These are phyloP conservation scores for Arothron firmamentum DNA, from an alignment of 2,113 vertebrate genomes.

Conservation along the genomic window DNA sequence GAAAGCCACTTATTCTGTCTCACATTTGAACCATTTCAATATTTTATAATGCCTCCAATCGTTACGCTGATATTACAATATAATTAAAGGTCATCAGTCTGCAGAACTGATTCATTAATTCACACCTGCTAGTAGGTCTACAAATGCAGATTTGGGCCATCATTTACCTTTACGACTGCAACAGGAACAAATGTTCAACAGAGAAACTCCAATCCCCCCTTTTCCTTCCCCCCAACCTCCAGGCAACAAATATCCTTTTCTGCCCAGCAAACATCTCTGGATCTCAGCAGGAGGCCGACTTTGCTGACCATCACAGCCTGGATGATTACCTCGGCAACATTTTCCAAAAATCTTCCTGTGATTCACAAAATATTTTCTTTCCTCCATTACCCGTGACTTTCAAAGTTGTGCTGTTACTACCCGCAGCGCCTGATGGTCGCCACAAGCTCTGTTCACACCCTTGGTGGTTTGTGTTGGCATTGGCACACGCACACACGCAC, in stretches of 20 bases:
- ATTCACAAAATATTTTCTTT: constrained; percentile 46
- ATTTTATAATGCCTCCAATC: not conserved
- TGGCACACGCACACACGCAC: not conserved
- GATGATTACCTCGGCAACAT: constrained; percentile 53
- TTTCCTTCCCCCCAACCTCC: constrained; percentile 7
- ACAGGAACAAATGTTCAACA: constrained; percentile 42
- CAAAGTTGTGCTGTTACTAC: constrained; percentile 43
- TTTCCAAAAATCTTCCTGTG: constrained; percentile 41
- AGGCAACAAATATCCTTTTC: constrained; percentile 32
- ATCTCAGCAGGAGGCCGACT: constrained; percentile 50
- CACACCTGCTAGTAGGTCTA: constrained; percentile 15
- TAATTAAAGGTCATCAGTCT: not conserved
- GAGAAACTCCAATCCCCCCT: constrained; percentile 8
- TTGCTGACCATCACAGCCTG: constrained; percentile 55
- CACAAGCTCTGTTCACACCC: constrained; percentile 4
- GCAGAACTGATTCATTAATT: constrained; percentile 24
- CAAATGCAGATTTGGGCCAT: constrained; percentile 32
- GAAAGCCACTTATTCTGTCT: not conserved
- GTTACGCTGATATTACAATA: not conserved
- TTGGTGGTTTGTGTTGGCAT: constrained; percentile 3
- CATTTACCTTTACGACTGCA: constrained; percentile 37
- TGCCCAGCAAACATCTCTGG: constrained; percentile 33
- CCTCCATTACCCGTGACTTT: constrained; percentile 45
- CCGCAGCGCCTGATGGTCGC: constrained; percentile 21
- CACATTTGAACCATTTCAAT: not conserved